phyloP scores from a whole-genome alignment of 1,140 invertebrate species.

The Eriosoma lanigerum region DNA sequence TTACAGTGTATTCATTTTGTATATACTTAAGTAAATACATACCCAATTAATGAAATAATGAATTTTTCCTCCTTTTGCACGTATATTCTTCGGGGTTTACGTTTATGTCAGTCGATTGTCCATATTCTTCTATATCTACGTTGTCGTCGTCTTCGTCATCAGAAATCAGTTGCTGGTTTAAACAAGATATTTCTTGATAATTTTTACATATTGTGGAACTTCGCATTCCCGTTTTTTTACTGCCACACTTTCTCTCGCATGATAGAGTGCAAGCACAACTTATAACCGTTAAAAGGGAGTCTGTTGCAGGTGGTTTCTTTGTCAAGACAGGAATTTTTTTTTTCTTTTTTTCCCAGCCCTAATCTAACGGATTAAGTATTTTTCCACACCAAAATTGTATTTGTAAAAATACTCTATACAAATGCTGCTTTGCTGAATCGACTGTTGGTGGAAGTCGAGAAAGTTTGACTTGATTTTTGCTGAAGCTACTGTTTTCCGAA shows the following conservation, averaged over 20 bases:
- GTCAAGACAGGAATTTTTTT: not conserved
- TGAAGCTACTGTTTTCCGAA: not conserved
- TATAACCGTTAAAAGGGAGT: not conserved
- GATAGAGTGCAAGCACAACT: not conserved
- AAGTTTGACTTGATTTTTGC: slow-evolving; percentile 1
- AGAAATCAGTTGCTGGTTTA: slow-evolving; percentile 11
- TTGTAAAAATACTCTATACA: not conserved
- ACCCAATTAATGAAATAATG: not conserved
- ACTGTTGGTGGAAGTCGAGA: not conserved
- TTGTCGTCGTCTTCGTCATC: not conserved
- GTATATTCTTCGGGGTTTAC: not conserved
- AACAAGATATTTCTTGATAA: not conserved
- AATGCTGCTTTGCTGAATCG: not conserved
- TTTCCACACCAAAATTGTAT: not conserved
- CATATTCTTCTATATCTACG: not conserved
- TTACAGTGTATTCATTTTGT: not conserved
- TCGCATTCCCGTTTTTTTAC: not conserved
- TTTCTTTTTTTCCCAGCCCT: not conserved
- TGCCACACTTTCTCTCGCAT: not conserved
- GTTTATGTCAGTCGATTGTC: not conserved
- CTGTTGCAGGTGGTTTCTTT: not conserved
- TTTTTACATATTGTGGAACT: slow-evolving; percentile 8
- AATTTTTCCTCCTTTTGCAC: not conserved
- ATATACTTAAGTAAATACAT: not conserved
- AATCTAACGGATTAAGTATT: not conserved